Conservation (phyloP, 2,797 vertebrate genomes). For the Philypnodon macrostomus region DNA sequence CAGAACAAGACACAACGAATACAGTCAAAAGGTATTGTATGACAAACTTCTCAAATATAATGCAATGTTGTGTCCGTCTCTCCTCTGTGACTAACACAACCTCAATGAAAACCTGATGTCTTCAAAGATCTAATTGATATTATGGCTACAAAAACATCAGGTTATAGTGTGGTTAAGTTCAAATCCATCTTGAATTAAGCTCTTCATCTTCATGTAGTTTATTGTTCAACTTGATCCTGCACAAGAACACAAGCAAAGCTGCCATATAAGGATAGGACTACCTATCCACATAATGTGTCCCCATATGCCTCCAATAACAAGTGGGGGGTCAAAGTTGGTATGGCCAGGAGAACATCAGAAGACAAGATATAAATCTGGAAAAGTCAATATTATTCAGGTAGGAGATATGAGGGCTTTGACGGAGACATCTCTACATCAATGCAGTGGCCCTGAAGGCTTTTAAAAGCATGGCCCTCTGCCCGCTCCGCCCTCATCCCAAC, state of each 20-base stretch:
- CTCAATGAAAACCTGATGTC: conserved; percentile 24
- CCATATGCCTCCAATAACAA: conserved; percentile 71
- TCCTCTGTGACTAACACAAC: conserved; percentile 20
- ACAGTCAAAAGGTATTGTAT: conserved; percentile 3
- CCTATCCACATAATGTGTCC: conserved; percentile 41
- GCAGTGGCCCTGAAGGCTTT: conserved; percentile 34
- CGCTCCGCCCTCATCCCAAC: conserved; percentile 32
- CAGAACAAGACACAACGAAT: neutral
- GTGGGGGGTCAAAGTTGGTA: conserved; percentile 65
- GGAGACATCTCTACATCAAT: conserved; percentile 66
- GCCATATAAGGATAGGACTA: conserved; percentile 41
- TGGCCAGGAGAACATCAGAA: conserved; percentile 62
- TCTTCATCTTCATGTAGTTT: conserved; percentile 40
- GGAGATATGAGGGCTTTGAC: conserved; percentile 59
- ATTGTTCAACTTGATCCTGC: conserved; percentile 31
- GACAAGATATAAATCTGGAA: conserved; percentile 65
- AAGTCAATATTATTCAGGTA: conserved; percentile 71
- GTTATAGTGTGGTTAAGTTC: conserved; percentile 40
- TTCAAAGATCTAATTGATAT: conserved; percentile 30
- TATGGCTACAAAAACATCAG: conserved; percentile 30
- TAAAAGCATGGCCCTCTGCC: conserved; percentile 20
- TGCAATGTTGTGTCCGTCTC: conserved; percentile 15
- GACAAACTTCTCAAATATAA: conserved; percentile 4
- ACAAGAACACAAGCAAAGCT: conserved; percentile 38
- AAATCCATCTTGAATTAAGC: conserved; percentile 38